Conservation (phyloP, 23 tunicate genomes). For the Trididemnum miniatum region DNA sequence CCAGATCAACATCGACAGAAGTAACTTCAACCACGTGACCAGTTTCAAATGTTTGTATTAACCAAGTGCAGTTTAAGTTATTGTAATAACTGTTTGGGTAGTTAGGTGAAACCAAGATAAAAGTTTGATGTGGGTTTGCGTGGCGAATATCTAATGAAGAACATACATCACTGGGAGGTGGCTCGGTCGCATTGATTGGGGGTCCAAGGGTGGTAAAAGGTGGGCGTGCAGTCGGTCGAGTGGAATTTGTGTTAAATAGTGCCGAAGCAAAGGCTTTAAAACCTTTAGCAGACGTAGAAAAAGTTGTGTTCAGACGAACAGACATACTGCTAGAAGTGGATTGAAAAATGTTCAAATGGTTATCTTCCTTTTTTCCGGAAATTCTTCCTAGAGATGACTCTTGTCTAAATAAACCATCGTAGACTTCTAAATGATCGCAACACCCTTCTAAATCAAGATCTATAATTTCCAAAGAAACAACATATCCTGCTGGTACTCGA, state of each 20-base stretch:
- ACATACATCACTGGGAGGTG: neutral
- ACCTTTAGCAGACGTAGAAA: neutral
- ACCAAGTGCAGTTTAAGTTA: slow-evolving; percentile 12
- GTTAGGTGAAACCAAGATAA: neutral
- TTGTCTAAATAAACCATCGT: neutral
- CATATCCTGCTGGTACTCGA: neutral
- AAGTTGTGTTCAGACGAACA: neutral
- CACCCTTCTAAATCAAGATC: neutral
- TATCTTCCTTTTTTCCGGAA: neutral
- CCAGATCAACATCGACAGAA: neutral
- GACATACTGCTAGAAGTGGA: neutral
- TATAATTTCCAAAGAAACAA: neutral
- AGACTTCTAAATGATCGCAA: neutral
- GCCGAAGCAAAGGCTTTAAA: neutral
- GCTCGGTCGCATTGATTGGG: neutral
- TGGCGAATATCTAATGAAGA: neutral
- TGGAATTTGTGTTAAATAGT: neutral
- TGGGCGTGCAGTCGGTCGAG: neutral
- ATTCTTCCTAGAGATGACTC: neutral
- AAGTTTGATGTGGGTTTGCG: neutral
- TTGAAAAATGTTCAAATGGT: neutral
- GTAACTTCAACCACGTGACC: neutral
- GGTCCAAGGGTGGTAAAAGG: neutral
- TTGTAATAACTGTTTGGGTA: slow-evolving; percentile 11
- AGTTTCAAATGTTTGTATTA: neutral